Percentiles rank a stretch among this genome's conserved stretches.
Evolutionary conservation across 1,140 invertebrate genomes (phyloP).

Genomic region (Sminthurides bifidus): DNA sequence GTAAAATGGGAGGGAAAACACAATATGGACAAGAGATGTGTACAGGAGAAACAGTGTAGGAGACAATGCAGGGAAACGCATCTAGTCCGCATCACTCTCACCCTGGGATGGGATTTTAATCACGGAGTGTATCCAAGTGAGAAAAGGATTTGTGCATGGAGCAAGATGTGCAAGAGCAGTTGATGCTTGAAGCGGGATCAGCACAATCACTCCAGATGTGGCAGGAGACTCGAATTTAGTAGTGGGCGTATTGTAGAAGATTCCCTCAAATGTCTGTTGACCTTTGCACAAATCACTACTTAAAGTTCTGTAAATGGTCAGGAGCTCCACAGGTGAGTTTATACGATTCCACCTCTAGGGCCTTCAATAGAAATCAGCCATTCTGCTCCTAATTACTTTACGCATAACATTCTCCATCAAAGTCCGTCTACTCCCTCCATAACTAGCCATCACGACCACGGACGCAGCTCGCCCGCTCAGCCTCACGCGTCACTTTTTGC

Average conservation of each 20-base stretch:
- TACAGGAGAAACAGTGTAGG: too few species aligned
- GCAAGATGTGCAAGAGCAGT: background rate
- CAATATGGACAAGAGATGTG: too few species aligned
- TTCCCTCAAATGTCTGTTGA: slow-evolving; percentile 23
- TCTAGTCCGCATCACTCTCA: background rate
- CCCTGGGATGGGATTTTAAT: background rate
- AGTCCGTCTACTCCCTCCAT: too few species aligned
- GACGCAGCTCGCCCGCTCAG: too few species aligned
- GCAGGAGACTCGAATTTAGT: too few species aligned
- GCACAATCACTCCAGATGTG: too few species aligned
- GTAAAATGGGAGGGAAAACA: too few species aligned
- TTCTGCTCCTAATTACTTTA: slow-evolving; percentile 1
- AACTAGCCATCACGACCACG: too few species aligned
- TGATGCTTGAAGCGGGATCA: too few species aligned
- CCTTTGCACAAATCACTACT: slow-evolving; percentile 28
- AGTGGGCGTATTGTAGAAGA: slow-evolving; percentile 19
- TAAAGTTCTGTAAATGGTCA: slow-evolving; percentile 27
- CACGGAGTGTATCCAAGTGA: background rate
- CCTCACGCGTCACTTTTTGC: too few species aligned
- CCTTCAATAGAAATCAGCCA: slow-evolving; percentile 10
- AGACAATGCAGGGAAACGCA: background rate
- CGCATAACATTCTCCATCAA: too few species aligned
- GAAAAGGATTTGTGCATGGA: background rate
- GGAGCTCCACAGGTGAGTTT: slow-evolving; percentile 19
- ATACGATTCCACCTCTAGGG: slow-evolving; percentile 1